Evolutionary conservation across 2,797 vertebrate genomes (phyloP).

Genomic region (Atherinosoma microstoma): DNA sequence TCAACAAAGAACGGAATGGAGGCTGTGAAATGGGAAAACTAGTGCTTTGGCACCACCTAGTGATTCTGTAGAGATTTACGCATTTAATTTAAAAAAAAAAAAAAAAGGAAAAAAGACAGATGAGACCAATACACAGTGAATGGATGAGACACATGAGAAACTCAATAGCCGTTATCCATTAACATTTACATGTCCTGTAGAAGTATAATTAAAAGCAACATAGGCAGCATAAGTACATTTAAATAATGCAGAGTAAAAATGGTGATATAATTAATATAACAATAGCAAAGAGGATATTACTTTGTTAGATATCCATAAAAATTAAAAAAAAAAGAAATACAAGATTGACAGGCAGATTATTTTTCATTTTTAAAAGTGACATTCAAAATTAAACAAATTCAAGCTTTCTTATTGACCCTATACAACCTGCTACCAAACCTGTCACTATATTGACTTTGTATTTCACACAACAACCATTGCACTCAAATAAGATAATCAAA

Average conservation of each 20-base stretch:
- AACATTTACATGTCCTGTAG: no score
- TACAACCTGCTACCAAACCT: not conserved
- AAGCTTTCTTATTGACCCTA: not conserved
- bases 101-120: no score
- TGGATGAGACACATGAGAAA: not conserved
- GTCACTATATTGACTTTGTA: not conserved
- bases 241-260: not conserved
- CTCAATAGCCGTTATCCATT: not conserved
- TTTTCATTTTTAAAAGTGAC: not conserved
- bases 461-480: not conserved
- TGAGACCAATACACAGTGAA: no score
- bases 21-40: constrained; percentile 3
- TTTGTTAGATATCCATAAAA: no score
- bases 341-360: not conserved
- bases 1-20: constrained; percentile 52
- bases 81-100: not conserved
- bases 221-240: not conserved
- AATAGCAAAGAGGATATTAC: not conserved
- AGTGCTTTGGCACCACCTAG: constrained; percentile 65
- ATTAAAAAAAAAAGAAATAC: not conserved
- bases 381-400: not conserved
- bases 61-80: constrained; percentile 9
- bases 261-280: not conserved
- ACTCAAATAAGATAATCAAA: not conserved
- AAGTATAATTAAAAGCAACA: no score